These are phyloP conservation scores for Ahaetulla prasina DNA, from an alignment of 2,113 vertebrate species.

Conservation along the genomic window DNA sequence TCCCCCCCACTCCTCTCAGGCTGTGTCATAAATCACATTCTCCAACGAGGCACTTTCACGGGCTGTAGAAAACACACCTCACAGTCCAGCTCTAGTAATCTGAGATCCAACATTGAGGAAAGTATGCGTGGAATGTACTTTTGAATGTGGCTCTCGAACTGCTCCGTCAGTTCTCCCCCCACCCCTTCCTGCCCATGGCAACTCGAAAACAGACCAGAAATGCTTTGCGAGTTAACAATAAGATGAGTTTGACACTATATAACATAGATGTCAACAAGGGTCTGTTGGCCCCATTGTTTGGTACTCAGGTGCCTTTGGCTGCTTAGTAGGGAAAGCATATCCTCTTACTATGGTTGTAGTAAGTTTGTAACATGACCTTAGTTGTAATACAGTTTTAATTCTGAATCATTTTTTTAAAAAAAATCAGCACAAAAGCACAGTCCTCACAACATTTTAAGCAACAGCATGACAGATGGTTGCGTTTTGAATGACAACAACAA, in stretches of 20 bases:
- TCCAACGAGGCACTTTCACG: too few relatives aligned
- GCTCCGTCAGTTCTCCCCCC: too few relatives aligned
- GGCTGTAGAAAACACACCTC: too few relatives aligned
- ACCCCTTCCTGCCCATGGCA: too few relatives aligned
- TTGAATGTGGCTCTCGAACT: too few relatives aligned
- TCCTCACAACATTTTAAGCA: neutral
- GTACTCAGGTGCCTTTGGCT: too few relatives aligned
- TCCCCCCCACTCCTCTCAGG: too few relatives aligned
- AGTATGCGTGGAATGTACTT: too few relatives aligned
- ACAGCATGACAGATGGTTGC: neutral
- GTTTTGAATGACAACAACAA: neutral
- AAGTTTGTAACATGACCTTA: neutral
- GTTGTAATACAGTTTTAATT: neutral
- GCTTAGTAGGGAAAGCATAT: neutral
- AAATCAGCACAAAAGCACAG: neutral
- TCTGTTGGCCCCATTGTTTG: neutral
- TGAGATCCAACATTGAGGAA: too few relatives aligned
- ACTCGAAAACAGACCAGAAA: too few relatives aligned
- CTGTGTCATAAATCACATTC: too few relatives aligned
- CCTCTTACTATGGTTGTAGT: neutral
- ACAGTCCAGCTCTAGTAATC: too few relatives aligned
- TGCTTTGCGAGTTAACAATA: neutral
- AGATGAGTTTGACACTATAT: neutral
- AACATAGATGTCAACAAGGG: neutral
- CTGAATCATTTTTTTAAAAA: neutral